phyloP scores from a whole-genome alignment of 2,113 vertebrate genomes.

The Eonycteris spelaea region DNA sequence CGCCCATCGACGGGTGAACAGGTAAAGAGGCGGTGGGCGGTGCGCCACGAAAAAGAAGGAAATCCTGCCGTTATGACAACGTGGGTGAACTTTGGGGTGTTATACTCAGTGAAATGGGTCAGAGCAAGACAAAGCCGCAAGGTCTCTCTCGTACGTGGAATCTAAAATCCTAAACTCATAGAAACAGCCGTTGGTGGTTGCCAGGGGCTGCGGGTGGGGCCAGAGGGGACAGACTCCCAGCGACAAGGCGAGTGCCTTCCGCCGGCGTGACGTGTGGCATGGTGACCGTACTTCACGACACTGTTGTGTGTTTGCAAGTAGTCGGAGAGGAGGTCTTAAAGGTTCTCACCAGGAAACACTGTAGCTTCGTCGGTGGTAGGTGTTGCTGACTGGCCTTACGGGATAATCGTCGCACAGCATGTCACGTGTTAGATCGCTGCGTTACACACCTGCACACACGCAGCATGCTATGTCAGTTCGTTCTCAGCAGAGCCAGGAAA shows the following conservation, averaged over 20 bases:
- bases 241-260: not conserved
- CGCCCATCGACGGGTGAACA: not conserved
- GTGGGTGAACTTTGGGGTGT: not conserved
- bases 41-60: not conserved
- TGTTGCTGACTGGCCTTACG: no score
- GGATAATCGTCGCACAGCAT: rapidly evolving
- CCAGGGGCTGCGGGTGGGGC: not conserved
- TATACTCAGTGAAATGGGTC: not conserved
- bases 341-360: no score
- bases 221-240: not conserved
- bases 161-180: not conserved
- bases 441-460: no score
- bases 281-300: not conserved
- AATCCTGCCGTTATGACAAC: not conserved
- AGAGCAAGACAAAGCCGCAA: not conserved
- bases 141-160: not conserved
- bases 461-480: not conserved
- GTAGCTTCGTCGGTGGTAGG: no score
- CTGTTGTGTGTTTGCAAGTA: no score
- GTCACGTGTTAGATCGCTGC: not conserved
- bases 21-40: not conserved
- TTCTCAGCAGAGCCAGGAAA: not conserved
- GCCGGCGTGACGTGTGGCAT: no score
- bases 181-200: not conserved
- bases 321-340: no score